These are phyloP conservation scores for Grus americana DNA, from an alignment of 2,113 vertebrate species.

Conservation along the genomic window DNA sequence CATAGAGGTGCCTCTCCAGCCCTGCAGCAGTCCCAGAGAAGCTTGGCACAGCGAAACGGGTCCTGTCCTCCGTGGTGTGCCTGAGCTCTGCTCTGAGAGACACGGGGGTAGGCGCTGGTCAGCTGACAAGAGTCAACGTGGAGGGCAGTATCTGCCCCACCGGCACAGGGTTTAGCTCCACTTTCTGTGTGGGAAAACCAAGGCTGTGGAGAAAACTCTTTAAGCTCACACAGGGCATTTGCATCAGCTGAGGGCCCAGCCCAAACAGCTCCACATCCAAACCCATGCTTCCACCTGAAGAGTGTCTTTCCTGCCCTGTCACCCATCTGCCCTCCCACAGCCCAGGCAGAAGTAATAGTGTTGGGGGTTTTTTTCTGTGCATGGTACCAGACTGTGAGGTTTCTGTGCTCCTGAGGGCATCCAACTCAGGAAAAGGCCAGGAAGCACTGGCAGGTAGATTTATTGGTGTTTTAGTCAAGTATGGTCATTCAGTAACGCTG, in stretches of 20 bases:
- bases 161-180: neutral
- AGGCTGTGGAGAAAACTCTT: neutral
- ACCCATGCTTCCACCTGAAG: neutral
- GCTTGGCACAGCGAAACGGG: neutral
- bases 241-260: neutral
- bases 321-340: neutral
- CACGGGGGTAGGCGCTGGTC: fast-evolving
- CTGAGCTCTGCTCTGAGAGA: neutral
- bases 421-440: neutral
- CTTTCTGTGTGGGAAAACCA: neutral
- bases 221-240: neutral
- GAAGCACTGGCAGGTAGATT: neutral
- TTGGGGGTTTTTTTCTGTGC: neutral
- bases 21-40: neutral
- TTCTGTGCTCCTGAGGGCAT: neutral
- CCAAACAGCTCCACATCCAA: neutral
- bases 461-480: neutral
- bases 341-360: neutral
- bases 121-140: neutral
- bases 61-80: neutral
- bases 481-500: neutral
- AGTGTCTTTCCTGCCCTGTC: neutral
- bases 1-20: neutral
- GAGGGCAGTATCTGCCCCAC: neutral
- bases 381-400: neutral